Conservation (phyloP, 2,888 invertebrate species). For the Lymantria monacha region DNA sequence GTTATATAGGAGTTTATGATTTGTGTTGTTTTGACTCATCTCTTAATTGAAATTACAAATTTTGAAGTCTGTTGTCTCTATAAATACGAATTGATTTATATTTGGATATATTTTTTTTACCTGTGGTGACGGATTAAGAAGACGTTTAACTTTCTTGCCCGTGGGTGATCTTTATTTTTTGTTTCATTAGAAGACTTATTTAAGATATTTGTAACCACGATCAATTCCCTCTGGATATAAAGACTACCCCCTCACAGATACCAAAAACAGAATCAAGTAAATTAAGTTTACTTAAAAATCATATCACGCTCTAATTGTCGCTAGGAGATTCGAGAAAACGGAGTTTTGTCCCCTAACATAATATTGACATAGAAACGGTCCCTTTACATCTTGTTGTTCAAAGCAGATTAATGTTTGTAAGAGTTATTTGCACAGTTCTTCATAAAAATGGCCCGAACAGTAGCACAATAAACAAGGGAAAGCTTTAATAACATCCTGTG, state of each 20-base stretch:
- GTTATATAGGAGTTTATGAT: conserved; percentile 6
- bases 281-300: conserved; percentile 78
- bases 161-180: too few species aligned
- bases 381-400: conserved; percentile 79
- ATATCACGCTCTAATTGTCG: conserved; percentile 78
- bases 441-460: conserved; percentile 78
- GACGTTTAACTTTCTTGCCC: too few species aligned
- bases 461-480: conserved; percentile 61
- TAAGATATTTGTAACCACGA: too few species aligned
- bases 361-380: conserved; percentile 66
- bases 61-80: too few species aligned
- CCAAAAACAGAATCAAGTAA: conserved; percentile 45
- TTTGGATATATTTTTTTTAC: too few species aligned
- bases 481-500: conserved; percentile 60
- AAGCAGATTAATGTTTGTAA: conserved; percentile 81
- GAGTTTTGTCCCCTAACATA: conserved; percentile 74
- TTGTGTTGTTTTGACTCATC: conserved; percentile 7
- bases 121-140: too few species aligned
- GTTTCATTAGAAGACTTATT: too few species aligned
- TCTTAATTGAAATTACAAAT: not conserved
- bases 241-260: conserved; percentile 11
- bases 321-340: conserved; percentile 54
- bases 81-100: too few species aligned
- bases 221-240: not conserved
- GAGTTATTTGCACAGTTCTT: conserved; percentile 74